phyloP scores from a whole-genome alignment of 2,888 invertebrate species.

The Hydroisotoma schaefferi region DNA sequence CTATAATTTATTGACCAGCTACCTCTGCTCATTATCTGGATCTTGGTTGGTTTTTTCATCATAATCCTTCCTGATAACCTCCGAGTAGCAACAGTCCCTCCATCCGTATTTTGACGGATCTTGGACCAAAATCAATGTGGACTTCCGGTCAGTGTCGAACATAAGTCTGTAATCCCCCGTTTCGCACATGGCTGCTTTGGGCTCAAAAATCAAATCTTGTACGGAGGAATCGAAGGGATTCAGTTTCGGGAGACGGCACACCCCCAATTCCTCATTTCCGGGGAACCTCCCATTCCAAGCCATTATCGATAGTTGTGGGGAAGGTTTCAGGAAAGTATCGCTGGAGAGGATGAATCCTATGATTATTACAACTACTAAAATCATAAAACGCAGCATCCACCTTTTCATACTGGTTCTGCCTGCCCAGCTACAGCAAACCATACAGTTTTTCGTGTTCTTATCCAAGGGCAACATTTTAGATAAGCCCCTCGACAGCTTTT shows the following conservation, averaged over 20 bases:
- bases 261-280: no score
- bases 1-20: not conserved
- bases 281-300: no score
- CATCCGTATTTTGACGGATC: not conserved
- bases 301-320: no score
- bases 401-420: no score
- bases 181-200: slow-evolving; percentile 55
- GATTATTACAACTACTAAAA: no score
- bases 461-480: no score
- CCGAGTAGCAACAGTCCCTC: slow-evolving; percentile 21
- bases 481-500: no score
- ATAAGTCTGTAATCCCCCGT: slow-evolving; percentile 13
- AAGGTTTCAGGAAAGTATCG: no score
- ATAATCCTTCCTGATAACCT: not conserved
- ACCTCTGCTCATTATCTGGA: slow-evolving; percentile 3
- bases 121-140: slow-evolving; percentile 1
- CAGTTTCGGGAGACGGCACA: slow-evolving; percentile 30
- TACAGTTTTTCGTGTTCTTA: no score
- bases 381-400: no score
- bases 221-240: slow-evolving; percentile 61
- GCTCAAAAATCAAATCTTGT: slow-evolving; percentile 56
- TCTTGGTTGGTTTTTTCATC: not conserved
- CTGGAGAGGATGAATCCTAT: no score
- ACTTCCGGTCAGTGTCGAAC: slow-evolving; percentile 14
- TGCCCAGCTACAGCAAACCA: no score